Evolutionary conservation across 2,797 vertebrate genomes (phyloP).

Genomic region (Neostethus bicornis): DNA sequence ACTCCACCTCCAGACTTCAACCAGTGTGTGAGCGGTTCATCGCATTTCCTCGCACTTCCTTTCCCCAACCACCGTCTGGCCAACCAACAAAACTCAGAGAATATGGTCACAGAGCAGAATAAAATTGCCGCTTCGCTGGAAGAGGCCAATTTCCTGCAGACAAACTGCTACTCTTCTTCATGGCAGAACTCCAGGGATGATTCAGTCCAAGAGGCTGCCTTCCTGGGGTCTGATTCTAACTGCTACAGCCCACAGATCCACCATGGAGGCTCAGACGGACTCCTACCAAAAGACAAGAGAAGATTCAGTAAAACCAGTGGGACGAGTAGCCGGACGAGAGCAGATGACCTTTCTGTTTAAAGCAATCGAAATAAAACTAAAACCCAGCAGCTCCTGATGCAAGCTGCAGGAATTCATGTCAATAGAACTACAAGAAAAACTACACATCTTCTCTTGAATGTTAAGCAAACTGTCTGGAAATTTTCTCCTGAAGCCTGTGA

Average conservation of each 20-base stretch:
- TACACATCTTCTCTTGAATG: too few species aligned
- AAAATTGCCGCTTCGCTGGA: conserved; percentile 75
- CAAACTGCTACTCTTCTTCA: conserved; percentile 76
- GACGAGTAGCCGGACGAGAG: conserved; percentile 88
- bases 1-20: conserved; percentile 90
- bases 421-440: too few species aligned
- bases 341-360: conserved; percentile 90
- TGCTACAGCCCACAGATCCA: conserved; percentile 40
- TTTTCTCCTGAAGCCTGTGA: too few species aligned
- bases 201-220: conserved; percentile 37
- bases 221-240: conserved; percentile 28
- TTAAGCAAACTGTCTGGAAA: too few species aligned
- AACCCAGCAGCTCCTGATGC: neutral
- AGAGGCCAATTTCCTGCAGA: conserved; percentile 80
- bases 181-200: conserved; percentile 16
- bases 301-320: conserved; percentile 88
- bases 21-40: conserved; percentile 82
- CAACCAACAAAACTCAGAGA: conserved; percentile 89
- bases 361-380: neutral
- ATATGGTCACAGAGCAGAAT: conserved; percentile 87
- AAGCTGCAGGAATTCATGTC: neutral
- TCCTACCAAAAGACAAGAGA: conserved; percentile 81
- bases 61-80: conserved; percentile 86
- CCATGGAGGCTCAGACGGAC: conserved; percentile 5
- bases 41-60: conserved; percentile 76